phyloP scores from a whole-genome alignment of 2,888 invertebrate genomes.

The Erebia epiphron region DNA sequence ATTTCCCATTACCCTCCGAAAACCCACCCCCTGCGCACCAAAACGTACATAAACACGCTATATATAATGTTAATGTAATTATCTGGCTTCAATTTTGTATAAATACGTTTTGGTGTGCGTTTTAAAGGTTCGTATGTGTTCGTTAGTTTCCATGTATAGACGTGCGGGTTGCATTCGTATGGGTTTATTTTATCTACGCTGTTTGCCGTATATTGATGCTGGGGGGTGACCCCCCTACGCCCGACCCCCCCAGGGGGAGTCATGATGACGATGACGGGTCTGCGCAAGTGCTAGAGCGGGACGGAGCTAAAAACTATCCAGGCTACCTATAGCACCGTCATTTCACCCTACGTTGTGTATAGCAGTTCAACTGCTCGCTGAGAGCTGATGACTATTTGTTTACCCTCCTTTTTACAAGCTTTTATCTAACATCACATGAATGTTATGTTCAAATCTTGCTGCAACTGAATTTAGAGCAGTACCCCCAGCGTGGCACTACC shows the following conservation, averaged over 20 bases:
- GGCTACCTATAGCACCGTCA: constrained; percentile 47
- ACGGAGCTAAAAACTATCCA: constrained; percentile 56
- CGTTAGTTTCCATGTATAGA: constrained; percentile 40
- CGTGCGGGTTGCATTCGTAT: constrained; percentile 42
- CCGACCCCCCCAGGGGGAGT: constrained; percentile 49
- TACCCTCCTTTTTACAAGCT: not conserved
- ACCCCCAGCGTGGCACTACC: too few species aligned
- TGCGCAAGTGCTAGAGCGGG: constrained; percentile 68
- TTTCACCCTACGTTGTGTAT: constrained; percentile 43
- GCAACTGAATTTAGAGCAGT: too few species aligned
- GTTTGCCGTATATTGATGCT: constrained; percentile 72
- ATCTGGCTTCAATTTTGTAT: constrained; percentile 73
- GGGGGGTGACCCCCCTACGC: constrained; percentile 47
- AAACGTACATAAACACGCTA: constrained; percentile 47
- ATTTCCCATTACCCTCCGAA: constrained; percentile 55
- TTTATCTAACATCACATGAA: not conserved
- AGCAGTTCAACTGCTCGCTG: constrained; percentile 53
- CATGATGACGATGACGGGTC: constrained; percentile 75
- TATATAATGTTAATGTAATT: constrained; percentile 71
- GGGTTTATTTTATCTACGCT: constrained; percentile 72
- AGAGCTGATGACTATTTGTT: constrained; percentile 8
- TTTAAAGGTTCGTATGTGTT: constrained; percentile 38
- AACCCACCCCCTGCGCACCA: constrained; percentile 44
- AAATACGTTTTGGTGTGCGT: constrained; percentile 49
- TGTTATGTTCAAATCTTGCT: too few species aligned